Conservation (phyloP, 2,888 invertebrate genomes). For the Asteroscopus sphinx region DNA sequence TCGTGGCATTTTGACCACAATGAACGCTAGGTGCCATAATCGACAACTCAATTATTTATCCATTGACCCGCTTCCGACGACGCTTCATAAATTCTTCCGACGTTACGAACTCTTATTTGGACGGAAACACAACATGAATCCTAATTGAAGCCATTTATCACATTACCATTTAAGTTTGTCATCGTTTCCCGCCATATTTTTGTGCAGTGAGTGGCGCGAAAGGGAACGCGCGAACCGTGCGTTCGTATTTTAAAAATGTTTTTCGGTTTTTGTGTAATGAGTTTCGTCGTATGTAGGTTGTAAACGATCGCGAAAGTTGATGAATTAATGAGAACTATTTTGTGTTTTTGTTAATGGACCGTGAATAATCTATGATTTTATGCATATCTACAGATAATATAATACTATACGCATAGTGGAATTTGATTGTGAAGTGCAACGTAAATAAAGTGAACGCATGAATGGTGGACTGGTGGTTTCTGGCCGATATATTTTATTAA, state of each 20-base stretch:
- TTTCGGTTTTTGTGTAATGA: slow-evolving; percentile 24
- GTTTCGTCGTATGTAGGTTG: slow-evolving; percentile 33
- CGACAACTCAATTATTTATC: slow-evolving; percentile 77
- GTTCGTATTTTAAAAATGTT: slow-evolving; percentile 62
- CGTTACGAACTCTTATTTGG: slow-evolving; percentile 68
- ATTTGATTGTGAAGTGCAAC: slow-evolving; percentile 28
- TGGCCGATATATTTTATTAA: slow-evolving; percentile 59
- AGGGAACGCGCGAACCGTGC: slow-evolving; percentile 69
- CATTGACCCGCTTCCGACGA: slow-evolving; percentile 73
- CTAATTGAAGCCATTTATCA: slow-evolving; percentile 73
- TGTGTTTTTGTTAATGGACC: slow-evolving; percentile 11
- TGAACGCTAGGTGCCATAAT: slow-evolving; percentile 54
- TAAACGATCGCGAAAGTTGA: slow-evolving; percentile 24
- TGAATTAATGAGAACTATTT: slow-evolving; percentile 24
- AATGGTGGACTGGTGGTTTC: slow-evolving; percentile 52
- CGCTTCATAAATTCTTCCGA: slow-evolving; percentile 64
- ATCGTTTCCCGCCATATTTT: slow-evolving; percentile 68
- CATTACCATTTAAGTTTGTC: slow-evolving; percentile 68
- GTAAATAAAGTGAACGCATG: slow-evolving; percentile 7
- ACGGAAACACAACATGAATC: slow-evolving; percentile 72
- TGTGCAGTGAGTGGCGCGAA: slow-evolving; percentile 68
- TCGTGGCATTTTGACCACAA: slow-evolving; percentile 8
- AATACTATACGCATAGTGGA: slow-evolving; percentile 14
- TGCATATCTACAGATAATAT: slow-evolving; percentile 1
- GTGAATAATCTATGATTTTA: slow-evolving; percentile 15